A percentile compares a stretch with the other conserved stretches of the same genome.
Evolutionary conservation across 2,113 vertebrate species (phyloP).

Genomic region (Sorex fumeus): DNA sequence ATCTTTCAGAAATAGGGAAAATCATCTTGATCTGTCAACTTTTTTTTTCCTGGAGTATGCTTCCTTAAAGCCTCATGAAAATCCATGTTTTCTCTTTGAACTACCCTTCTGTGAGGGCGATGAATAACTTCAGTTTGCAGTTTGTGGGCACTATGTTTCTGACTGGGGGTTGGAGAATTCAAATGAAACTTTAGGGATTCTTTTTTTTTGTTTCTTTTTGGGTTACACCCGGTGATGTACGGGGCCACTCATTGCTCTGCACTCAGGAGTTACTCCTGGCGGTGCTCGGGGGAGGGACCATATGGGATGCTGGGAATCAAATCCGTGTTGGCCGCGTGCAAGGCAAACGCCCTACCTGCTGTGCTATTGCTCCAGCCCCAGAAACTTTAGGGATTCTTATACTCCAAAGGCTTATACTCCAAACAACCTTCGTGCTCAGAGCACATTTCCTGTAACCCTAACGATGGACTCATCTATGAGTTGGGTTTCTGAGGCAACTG

Average conservation of each 20-base stretch:
- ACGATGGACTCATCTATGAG: neutral
- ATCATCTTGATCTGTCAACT: neutral
- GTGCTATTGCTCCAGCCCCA: too few species aligned
- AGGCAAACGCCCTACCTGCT: too few species aligned
- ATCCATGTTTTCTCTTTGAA: neutral
- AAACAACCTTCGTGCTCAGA: slow-evolving; percentile 5
- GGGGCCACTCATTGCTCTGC: too few species aligned
- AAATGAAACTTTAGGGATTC: slow-evolving; percentile 29
- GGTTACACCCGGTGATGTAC: too few species aligned
- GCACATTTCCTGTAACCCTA: neutral
- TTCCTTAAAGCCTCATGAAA: neutral
- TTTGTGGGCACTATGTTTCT: neutral
- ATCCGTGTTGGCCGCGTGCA: too few species aligned
- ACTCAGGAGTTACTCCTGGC: too few species aligned
- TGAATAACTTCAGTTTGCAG: neutral
- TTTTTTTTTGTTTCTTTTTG: too few species aligned
- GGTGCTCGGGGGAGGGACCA: too few species aligned
- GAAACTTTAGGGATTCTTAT: slow-evolving; percentile 34
- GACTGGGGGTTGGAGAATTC: neutral
- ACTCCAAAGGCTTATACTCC: neutral
- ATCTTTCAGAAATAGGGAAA: neutral
- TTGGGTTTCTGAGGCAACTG: slow-evolving; percentile 1
- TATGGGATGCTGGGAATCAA: too few species aligned
- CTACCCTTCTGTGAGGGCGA: neutral
- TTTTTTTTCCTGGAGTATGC: neutral